phyloP scores from a whole-genome alignment of 2,113 vertebrate genomes.

The Tragelaphus buxtoni region DNA sequence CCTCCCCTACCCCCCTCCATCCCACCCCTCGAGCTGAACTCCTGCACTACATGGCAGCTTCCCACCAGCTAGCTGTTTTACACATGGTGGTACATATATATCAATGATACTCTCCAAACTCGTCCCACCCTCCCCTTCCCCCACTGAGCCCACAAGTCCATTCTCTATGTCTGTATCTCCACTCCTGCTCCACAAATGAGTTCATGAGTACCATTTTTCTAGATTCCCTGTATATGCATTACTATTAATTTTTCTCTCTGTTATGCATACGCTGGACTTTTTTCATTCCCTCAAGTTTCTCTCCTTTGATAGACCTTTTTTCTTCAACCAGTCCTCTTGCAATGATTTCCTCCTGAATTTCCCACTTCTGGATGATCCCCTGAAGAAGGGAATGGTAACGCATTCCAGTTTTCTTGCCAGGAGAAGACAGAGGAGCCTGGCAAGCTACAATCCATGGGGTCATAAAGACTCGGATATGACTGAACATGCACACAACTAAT shows the following conservation, averaged over 20 bases:
- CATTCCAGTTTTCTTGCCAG: not conserved
- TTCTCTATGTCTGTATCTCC: not conserved
- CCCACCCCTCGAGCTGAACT: no score
- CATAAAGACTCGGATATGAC: no score
- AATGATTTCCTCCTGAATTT: not conserved
- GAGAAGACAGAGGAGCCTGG: not conserved
- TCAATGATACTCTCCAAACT: not conserved
- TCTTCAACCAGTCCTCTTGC: not conserved
- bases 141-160: fast-evolving
- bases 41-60: not conserved
- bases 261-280: not conserved
- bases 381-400: not conserved
- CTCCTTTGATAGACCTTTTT: not conserved
- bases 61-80: not conserved
- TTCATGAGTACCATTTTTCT: not conserved
- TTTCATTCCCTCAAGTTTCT: not conserved
- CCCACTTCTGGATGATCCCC: not conserved
- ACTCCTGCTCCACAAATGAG: not conserved
- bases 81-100: not conserved
- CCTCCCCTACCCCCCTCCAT: not conserved
- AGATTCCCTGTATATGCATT: not conserved
- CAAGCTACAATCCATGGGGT: not conserved
- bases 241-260: not conserved
- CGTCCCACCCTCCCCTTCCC: not conserved
- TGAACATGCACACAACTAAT: not conserved